Evolutionary conservation across 2,797 vertebrate genomes (phyloP).

Genomic region (Phalloptychus januarius): DNA sequence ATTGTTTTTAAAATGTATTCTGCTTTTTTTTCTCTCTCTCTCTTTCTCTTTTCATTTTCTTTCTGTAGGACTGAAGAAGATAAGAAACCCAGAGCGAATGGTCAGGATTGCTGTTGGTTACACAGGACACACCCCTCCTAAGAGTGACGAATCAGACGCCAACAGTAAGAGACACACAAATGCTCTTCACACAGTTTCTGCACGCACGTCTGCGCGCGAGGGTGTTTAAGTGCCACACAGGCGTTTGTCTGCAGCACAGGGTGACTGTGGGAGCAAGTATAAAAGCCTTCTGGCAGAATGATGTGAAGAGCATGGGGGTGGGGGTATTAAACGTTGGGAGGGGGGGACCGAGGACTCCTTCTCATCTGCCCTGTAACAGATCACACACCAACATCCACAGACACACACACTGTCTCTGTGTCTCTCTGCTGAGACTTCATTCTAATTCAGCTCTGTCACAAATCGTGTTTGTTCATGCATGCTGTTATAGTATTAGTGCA

Average conservation of each 20-base stretch:
- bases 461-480: slow-evolving; percentile 83
- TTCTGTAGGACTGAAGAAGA: slow-evolving; percentile 84
- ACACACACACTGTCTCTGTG: slow-evolving; percentile 37
- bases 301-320: slow-evolving; percentile 53
- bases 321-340: slow-evolving; percentile 1
- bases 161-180: slow-evolving; percentile 82
- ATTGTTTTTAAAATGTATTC: slow-evolving; percentile 48
- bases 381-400: slow-evolving; percentile 51
- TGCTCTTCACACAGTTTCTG: slow-evolving; percentile 46
- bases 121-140: slow-evolving; percentile 83
- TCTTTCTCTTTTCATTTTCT: slow-evolving; percentile 1
- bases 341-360: slow-evolving; percentile 64
- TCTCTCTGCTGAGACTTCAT: slow-evolving; percentile 73
- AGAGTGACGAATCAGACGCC: slow-evolving; percentile 84
- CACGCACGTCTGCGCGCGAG: slow-evolving; percentile 27
- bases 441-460: slow-evolving; percentile 81
- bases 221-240: slow-evolving; percentile 48
- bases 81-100: slow-evolving; percentile 86
- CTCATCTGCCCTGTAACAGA: slow-evolving; percentile 73
- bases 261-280: slow-evolving; percentile 72
- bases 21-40: neutral
- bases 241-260: slow-evolving; percentile 61
- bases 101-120: slow-evolving; percentile 84
- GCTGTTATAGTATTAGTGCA: slow-evolving; percentile 68
- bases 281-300: slow-evolving; percentile 76